Base-by-base conservation (phyloP, 1,140 invertebrate species). In the Calosoma granatense region DNA sequence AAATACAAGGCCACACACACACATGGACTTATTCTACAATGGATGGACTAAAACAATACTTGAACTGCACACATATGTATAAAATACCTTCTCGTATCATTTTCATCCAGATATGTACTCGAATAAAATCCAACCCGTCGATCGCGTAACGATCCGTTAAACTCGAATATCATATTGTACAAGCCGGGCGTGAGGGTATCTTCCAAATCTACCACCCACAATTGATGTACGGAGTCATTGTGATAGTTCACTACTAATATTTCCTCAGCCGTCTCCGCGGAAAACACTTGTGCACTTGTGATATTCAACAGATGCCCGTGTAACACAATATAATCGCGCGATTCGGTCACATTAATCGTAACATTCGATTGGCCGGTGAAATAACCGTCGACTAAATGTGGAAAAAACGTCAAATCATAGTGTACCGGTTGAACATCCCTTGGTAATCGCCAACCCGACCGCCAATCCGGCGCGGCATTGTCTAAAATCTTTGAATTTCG, bases 81-180 rank as follows among this genome's bases (percentile, higher is more conserved):
- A n/a, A n/a, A n/a, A 36, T 54, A 36, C 51, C 51, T 52, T 58
- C 56, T 67, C 63, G 82, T 82, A 0, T 67, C 74, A 30, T 70
- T 59, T 57, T 68, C 66, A 62, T 84, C 81, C 41, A 74, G 76
- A 68, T 93, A 92, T 21, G 72, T 76, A 67, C 88, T 91, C 43
- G 81, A 79, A 69, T 93, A 93, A 63, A 93, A 84, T 1, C 90
- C 90, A 17, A 85, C 80, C 56, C 88, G 86, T 65, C 80, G 79
- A 51, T 83, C 75, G 1, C 71, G 72, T 14, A 91, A 69, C 11
- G 74, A 80, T 6, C 89, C 90, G 55, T 76, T 74, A 60, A 90
- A 92, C 41, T 81, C 72, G n/a, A 88, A 60, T 1, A 67, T 70
- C 14, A 90, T 64, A 47, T 77, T 71, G 59, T 88, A 88, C n/a